phyloP scores from a whole-genome alignment of 64 coral and sea anemone genomes.

The Exaiptasia diaphana region DNA sequence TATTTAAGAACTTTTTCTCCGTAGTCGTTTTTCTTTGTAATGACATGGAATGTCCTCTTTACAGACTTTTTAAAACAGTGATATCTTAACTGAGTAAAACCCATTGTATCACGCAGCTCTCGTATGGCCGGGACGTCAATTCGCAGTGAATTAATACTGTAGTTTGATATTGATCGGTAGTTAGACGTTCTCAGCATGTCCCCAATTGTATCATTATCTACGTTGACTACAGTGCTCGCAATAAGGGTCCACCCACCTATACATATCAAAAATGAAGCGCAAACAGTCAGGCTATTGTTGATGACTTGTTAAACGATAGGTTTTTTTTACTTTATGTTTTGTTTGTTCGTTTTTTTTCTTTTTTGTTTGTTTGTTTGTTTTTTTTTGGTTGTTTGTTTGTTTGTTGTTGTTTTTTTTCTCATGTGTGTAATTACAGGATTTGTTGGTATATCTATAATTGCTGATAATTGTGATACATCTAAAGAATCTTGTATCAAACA shows the following conservation, averaged over 20 bases:
- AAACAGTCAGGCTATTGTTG: too few species aligned
- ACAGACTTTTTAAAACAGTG: conserved; percentile 50
- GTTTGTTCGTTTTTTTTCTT: too few species aligned
- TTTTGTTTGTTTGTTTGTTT: background rate
- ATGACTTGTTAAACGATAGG: background rate
- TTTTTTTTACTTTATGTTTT: background rate
- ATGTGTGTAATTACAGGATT: too few species aligned
- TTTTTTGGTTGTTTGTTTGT: too few species aligned
- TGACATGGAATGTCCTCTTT: conserved; percentile 68
- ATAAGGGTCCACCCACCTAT: conserved; percentile 74
- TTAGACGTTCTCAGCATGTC: background rate
- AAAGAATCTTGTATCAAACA: too few species aligned
- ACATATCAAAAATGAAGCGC: background rate
- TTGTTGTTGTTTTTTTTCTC: too few species aligned
- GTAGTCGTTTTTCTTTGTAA: conserved; percentile 23
- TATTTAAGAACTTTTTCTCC: conserved; percentile 32
- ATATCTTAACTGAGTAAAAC: conserved; percentile 47
- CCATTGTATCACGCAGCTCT: conserved; percentile 23
- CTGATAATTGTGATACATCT: too few species aligned
- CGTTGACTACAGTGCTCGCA: conserved; percentile 19
- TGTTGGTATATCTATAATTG: too few species aligned
- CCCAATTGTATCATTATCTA: background rate
- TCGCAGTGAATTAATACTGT: conserved; percentile 29
- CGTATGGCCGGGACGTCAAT: conserved; percentile 13
- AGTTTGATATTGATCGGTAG: conserved; percentile 41